These are phyloP conservation scores for Prorops nasuta DNA, from an alignment of 1,140 invertebrate species.

Conservation along the genomic window DNA sequence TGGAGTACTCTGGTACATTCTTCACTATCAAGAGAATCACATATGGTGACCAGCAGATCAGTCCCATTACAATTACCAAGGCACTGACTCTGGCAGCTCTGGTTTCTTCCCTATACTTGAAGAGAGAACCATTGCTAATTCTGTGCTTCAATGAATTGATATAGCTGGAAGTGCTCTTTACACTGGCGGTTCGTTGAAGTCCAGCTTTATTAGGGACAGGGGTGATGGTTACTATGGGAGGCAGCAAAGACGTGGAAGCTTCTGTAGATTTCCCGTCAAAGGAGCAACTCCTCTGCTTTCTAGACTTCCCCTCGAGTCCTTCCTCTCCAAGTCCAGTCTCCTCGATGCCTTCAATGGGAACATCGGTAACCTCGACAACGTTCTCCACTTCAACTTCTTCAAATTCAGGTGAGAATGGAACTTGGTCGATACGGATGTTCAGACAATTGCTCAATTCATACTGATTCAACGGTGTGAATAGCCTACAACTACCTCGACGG, in stretches of 20 bases:
- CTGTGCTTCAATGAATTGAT: constrained; percentile 71
- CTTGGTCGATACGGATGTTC: too few relatives aligned
- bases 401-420: too few relatives aligned
- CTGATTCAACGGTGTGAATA: neutral
- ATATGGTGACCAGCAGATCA: constrained; percentile 70
- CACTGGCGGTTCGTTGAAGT: constrained; percentile 48
- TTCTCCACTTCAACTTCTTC: constrained; percentile 18
- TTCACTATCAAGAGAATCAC: constrained; percentile 57
- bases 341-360: constrained; percentile 25
- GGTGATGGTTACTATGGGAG: constrained; percentile 53
- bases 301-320: neutral
- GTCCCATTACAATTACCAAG: constrained; percentile 69
- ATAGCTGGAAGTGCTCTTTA: constrained; percentile 56
- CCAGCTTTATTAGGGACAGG: constrained; percentile 48
- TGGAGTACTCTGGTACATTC: constrained; percentile 47
- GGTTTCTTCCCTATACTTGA: constrained; percentile 78
- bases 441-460: neutral
- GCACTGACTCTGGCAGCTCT: constrained; percentile 77
- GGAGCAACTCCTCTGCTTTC: neutral
- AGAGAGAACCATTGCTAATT: constrained; percentile 80
- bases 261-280: constrained; percentile 1
- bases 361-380: constrained; percentile 23
- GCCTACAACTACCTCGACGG: neutral
- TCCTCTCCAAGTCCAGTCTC: neutral
- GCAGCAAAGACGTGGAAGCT: constrained; percentile 24